These are phyloP conservation scores for Microtus richardsoni DNA, from an alignment of 2,113 vertebrate genomes.

Conservation along the genomic window DNA sequence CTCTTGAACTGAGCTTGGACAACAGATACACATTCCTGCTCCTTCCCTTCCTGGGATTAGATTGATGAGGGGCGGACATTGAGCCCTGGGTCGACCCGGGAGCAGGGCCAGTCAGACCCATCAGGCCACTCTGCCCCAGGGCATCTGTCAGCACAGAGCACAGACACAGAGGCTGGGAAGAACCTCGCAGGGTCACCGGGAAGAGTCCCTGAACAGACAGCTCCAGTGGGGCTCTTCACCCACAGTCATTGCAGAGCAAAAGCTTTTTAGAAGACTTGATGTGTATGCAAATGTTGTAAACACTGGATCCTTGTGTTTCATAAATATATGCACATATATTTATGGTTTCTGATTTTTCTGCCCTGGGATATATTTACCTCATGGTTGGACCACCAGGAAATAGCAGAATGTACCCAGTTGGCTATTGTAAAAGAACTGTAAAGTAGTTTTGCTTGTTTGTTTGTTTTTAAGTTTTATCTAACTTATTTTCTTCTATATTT, in stretches of 20 bases:
- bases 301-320: background rate
- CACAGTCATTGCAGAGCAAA: constrained; percentile 59
- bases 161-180: background rate
- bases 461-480: background rate
- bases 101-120: constrained; percentile 22
- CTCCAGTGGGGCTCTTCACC: background rate
- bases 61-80: constrained; percentile 52
- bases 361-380: background rate
- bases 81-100: background rate
- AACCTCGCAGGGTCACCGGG: background rate
- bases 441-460: background rate
- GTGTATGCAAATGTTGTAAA: background rate
- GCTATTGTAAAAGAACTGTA: background rate
- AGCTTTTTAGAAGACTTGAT: constrained; percentile 2
- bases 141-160: constrained; percentile 20
- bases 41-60: constrained; percentile 53
- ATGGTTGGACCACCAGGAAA: background rate
- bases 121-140: constrained; percentile 58
- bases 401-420: background rate
- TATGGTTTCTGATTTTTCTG: constrained; percentile 36
- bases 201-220: background rate
- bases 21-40: background rate
- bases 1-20: background rate
- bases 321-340: background rate
- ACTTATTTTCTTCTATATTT: background rate